phyloP scores from a whole-genome alignment of 2,113 vertebrate genomes.

The Oryctolagus cuniculus region mOryCun1.1 NC_091440.1:77404501-77405000 shows the following conservation, averaged over 20 bases:
- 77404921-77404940: not conserved
- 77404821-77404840: not conserved
- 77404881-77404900: accelerated
- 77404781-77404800: not conserved
- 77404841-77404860: not conserved
- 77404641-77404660: not conserved
- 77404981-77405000: not conserved
- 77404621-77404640: not conserved
- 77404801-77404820: not conserved
- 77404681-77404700: not conserved
- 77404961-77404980: not conserved
- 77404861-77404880: not conserved
- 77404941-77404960: not conserved
- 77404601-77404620: not conserved
- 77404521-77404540: too few species aligned
- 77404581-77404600: not conserved
- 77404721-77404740: not conserved
- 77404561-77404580: not conserved
- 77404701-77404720: too few species aligned
- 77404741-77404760: not conserved
- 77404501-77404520: not conserved
- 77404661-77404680: not conserved
- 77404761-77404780: not conserved
- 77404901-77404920: not conserved
- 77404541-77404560: not conserved